Evolutionary conservation across 2,113 vertebrate species (phyloP).

Genomic region (Acinonyx jubatus): DNA sequence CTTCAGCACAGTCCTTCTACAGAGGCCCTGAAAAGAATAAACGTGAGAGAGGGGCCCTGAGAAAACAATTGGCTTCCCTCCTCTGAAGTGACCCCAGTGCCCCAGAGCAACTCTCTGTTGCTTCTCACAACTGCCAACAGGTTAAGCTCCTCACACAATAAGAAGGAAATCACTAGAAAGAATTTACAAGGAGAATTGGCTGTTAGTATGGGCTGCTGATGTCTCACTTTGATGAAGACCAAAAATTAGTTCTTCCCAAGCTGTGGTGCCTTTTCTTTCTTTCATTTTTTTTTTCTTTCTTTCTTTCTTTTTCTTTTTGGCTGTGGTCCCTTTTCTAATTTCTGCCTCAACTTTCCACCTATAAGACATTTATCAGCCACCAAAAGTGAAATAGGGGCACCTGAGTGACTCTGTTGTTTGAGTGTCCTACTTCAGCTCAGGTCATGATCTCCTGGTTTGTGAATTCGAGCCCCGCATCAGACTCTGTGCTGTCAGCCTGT

Average conservation of each 20-base stretch:
- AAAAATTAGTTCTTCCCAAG: not conserved
- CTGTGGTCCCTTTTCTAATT: no score
- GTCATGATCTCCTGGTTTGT: no score
- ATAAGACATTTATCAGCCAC: not conserved
- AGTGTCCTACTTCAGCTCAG: no score
- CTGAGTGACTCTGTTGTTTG: no score
- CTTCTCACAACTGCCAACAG: not conserved
- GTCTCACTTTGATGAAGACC: not conserved
- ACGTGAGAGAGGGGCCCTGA: constrained; percentile 69
- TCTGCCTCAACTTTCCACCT: not conserved
- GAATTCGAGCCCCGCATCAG: no score
- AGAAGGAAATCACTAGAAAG: constrained; percentile 69
- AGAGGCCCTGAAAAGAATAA: constrained; percentile 73
- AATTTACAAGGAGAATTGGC: constrained; percentile 53
- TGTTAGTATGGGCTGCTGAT: not conserved
- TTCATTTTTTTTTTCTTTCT: no score
- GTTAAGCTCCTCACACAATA: not conserved
- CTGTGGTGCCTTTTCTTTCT: no score
- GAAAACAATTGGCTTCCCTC: constrained; percentile 81
- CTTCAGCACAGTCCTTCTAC: not conserved
- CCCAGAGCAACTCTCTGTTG: not conserved
- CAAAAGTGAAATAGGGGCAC: not conserved
- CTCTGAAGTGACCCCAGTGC: not conserved
- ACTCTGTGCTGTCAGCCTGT: no score
- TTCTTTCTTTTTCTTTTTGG: no score